phyloP scores from a whole-genome alignment of 2,113 vertebrate genomes.

The Athene noctua region DNA sequence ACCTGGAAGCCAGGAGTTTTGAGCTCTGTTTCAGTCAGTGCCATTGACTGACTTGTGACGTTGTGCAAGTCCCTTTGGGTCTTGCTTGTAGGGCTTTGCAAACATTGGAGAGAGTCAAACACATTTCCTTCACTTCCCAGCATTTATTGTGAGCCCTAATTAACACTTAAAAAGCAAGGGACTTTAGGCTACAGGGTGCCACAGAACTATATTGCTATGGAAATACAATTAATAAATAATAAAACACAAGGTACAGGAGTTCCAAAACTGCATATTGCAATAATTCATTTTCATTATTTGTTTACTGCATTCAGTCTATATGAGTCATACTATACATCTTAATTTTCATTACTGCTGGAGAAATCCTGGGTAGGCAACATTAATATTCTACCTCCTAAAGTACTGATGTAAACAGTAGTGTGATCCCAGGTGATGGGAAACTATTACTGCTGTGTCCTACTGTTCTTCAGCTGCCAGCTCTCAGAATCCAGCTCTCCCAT shows the following conservation, averaged over 20 bases:
- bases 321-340: not conserved
- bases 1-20: not conserved
- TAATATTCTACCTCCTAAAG: not conserved
- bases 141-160: not conserved
- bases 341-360: not conserved
- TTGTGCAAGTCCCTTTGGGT: not conserved
- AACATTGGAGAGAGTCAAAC: accelerated
- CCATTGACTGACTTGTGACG: not conserved
- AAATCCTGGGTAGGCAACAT: not conserved
- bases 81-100: not conserved
- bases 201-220: not conserved
- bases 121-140: not conserved
- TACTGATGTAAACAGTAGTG: not conserved
- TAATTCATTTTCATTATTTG: not conserved
- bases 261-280: not conserved
- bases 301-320: not conserved
- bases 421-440: not conserved
- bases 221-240: not conserved
- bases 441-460: not conserved
- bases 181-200: not conserved
- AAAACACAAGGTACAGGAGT: not conserved
- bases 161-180: not conserved
- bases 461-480: not conserved
- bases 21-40: not conserved
- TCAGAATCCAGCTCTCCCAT: not conserved